A percentile compares a stretch with the other conserved stretches of the same genome.
Conservation (phyloP, 1,140 invertebrate species). For the Drosophila truncata region DNA sequence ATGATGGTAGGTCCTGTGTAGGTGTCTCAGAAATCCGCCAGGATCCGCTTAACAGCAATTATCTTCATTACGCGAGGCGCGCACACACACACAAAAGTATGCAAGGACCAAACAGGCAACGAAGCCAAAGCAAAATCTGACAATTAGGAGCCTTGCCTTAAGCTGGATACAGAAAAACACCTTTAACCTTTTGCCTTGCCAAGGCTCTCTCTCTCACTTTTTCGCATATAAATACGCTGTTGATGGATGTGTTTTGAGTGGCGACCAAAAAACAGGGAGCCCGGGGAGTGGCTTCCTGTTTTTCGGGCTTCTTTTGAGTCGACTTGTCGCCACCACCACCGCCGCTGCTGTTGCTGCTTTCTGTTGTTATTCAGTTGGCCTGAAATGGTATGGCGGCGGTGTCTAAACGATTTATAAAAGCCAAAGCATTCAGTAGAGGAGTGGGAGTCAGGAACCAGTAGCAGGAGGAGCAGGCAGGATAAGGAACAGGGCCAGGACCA, state of each 20-base stretch:
- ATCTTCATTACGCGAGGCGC: conserved; percentile 77
- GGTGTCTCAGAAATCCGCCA: conserved; percentile 72
- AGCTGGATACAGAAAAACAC: conserved; percentile 33
- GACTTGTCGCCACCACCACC: conserved; percentile 50
- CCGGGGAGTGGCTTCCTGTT: conserved; percentile 64
- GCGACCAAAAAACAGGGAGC: conserved; percentile 5
- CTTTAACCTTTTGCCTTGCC: conserved; percentile 49
- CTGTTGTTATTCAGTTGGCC: conserved; percentile 54
- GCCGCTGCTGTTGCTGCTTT: neutral
- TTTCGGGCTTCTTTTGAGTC: conserved; percentile 65
- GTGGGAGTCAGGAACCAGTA: neutral
- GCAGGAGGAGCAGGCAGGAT: neutral
- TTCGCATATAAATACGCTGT: conserved; percentile 66
- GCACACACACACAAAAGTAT: conserved; percentile 60
- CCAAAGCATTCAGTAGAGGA: conserved; percentile 51
- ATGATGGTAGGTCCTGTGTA: neutral
- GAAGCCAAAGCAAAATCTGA: conserved; percentile 41
- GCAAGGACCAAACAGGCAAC: conserved; percentile 54
- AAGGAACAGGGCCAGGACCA: neutral
- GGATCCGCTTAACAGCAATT: conserved; percentile 81
- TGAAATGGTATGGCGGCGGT: conserved; percentile 8
- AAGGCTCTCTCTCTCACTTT: too few species aligned
- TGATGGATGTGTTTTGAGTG: conserved; percentile 80
- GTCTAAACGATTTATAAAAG: conserved; percentile 82
- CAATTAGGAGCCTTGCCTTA: conserved; percentile 57